Evolutionary conservation across 2,113 vertebrate species (phyloP), one percentile per base, ranked within the genome.

Genomic region (Cercocebus atys): DNA sequence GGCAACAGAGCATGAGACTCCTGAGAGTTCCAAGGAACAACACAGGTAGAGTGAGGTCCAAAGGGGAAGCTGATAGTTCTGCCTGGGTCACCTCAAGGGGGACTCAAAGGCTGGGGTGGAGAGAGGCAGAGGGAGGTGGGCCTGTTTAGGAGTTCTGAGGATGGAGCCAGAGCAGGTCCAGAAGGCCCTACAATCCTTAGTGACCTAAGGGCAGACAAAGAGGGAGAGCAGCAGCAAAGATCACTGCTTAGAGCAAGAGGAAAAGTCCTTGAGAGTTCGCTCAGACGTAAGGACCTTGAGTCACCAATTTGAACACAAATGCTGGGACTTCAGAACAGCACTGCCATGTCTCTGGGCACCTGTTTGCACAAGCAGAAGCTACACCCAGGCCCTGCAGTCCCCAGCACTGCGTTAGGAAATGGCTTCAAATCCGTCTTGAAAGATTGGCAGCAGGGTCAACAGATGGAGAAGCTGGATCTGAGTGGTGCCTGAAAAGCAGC

Each of bases 391-490:
- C 68, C 38, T 30, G 38, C 7, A 70, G 61, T 20, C 11, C 16
- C 43, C 16, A 16, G 8, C 47, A 50, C 23, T 50, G 6, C 35
- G 55, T 93, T 52, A 90, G 55, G 6, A 93, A 88, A 50, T 50
- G 57, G 45, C 66, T 78, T 43, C 70, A 94, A 8, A 38, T 78
- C 35, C 86, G 86, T 68, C 80, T 72, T 20, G 11, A 84, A 83
- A 93, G 88, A 97, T 97, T 79, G 47, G 23, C 25, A 72, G 43
- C 66, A 91, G 38, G 16, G 4, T 61, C 86, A 89, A 88, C 22
- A 70, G 82, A 78, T 68, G n/a, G 50, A 55, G 64, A 85, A 52
- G 18, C 12, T 35, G n/a, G 52, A 47, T 52, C 2, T 14, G 10
- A 89, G 61, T 27, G 40, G 47, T 72, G 38, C 27, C 82, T 55